These are phyloP conservation scores for Gymnogyps californianus DNA, from an alignment of 2,113 vertebrate species.

Conservation along the genomic window DNA sequence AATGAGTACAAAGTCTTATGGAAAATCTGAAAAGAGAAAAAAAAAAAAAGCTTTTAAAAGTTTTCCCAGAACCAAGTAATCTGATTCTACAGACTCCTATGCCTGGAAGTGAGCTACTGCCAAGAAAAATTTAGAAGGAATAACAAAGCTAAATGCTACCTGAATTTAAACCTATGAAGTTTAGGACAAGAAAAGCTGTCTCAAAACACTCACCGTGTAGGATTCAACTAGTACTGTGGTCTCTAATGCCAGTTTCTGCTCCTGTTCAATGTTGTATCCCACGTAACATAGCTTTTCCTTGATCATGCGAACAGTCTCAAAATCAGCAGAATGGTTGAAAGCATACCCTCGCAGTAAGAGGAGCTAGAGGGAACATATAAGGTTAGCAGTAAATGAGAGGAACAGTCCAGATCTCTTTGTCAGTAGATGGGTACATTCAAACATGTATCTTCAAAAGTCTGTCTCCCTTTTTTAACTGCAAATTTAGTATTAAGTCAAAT, in stretches of 20 bases:
- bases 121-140: not conserved
- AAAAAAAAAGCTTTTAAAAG: not conserved
- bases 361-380: slow-evolving; percentile 68
- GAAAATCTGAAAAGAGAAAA: not conserved
- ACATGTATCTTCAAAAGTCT: not conserved
- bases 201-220: slow-evolving; percentile 84
- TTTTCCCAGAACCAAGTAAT: not conserved
- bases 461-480: not conserved
- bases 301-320: slow-evolving; percentile 98
- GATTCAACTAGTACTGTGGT: slow-evolving; percentile 98
- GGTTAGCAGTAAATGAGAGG: not conserved
- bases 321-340: slow-evolving; percentile 98
- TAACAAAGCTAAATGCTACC: not conserved
- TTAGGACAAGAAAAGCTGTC: not conserved
- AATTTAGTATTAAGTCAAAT: not conserved
- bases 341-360: slow-evolving; percentile 93
- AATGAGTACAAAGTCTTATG: not conserved
- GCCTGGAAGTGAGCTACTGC: not conserved
- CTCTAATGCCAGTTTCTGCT: slow-evolving; percentile 96
- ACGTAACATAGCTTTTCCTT: slow-evolving; percentile 98
- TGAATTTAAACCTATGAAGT: not conserved
- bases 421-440: not conserved
- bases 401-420: not conserved
- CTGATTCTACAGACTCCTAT: not conserved
- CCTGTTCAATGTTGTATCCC: slow-evolving; percentile 98